Conservation (phyloP, 1,140 invertebrate genomes). For the Orchesella cincta region DNA sequence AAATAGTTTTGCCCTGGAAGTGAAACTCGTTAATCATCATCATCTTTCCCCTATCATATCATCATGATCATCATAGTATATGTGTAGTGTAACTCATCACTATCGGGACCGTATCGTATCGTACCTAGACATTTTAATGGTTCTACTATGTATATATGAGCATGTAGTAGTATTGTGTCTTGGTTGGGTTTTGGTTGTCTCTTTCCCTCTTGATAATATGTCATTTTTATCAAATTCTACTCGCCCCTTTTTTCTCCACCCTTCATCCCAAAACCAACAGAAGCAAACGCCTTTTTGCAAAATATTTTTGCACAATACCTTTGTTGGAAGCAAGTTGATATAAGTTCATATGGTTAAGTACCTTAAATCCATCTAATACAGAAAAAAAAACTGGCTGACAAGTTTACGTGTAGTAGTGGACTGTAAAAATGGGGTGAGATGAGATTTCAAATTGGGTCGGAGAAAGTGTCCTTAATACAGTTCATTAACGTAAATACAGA, state of each 20-base stretch:
- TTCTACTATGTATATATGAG: too few relatives aligned
- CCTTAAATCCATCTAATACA: too few relatives aligned
- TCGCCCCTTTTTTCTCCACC: background rate
- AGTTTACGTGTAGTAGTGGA: too few relatives aligned
- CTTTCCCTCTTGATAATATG: background rate
- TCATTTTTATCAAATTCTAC: background rate
- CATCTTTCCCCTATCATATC: conserved; percentile 8
- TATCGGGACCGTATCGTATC: background rate
- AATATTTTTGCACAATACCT: background rate
- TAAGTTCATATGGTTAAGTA: too few relatives aligned
- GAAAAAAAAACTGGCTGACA: too few relatives aligned
- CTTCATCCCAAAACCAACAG: background rate
- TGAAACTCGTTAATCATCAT: conserved; percentile 21
- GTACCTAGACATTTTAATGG: too few relatives aligned
- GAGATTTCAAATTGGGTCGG: too few relatives aligned
- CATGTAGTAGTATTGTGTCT: too few relatives aligned
- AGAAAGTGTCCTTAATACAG: too few relatives aligned
- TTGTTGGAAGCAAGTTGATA: too few relatives aligned
- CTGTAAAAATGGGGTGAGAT: too few relatives aligned
- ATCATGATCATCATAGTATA: background rate
- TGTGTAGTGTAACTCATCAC: background rate
- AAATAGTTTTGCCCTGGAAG: conserved; percentile 15
- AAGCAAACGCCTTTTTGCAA: background rate
- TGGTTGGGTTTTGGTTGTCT: background rate
- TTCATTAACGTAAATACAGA: too few relatives aligned